Percentiles rank a stretch among this genome's conserved stretches.
Conservation (phyloP, 2,888 invertebrate genomes). For the Drosophila meridiana region DNA sequence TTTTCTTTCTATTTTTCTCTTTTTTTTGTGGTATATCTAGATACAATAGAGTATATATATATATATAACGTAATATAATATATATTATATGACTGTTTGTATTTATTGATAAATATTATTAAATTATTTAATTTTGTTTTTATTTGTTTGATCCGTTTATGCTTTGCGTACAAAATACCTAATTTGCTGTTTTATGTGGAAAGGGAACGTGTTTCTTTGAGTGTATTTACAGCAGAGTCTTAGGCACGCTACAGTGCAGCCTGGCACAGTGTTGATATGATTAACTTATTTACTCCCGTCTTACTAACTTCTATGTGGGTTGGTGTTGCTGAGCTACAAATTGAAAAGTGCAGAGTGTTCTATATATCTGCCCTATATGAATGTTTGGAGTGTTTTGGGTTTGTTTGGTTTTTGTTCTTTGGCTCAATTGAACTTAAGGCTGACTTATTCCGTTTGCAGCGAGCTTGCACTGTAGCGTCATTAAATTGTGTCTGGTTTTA, state of each 20-base stretch:
- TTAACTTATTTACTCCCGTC: neutral
- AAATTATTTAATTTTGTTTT: neutral
- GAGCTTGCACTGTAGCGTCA: conserved; percentile 42
- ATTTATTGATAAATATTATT: conserved; percentile 29
- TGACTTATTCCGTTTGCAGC: conserved; percentile 7
- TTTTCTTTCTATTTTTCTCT: neutral
- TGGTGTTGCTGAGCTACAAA: neutral
- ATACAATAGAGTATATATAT: conserved; percentile 41
- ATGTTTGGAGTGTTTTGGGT: conserved; percentile 2
- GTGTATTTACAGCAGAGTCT: conserved; percentile 57
- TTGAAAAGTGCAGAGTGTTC: conserved; percentile 13
- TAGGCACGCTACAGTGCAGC: conserved; percentile 52
- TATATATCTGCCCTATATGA: conserved; percentile 16
- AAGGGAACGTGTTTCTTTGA: conserved; percentile 23
- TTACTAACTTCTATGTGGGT: neutral
- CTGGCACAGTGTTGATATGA: conserved; percentile 40
- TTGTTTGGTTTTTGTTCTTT: neutral
- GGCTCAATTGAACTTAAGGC: conserved; percentile 3
- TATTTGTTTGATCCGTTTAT: conserved; percentile 4
- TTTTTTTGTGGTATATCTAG: conserved; percentile 36
- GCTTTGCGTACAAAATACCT: conserved; percentile 57
- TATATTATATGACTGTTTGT: conserved; percentile 40
- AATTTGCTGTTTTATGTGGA: conserved; percentile 27
- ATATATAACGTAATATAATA: conserved; percentile 23
- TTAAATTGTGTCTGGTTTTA: conserved; percentile 8